phyloP scores from a whole-genome alignment of 1,140 invertebrate genomes.

The Atopsyche davidsoni region DNA sequence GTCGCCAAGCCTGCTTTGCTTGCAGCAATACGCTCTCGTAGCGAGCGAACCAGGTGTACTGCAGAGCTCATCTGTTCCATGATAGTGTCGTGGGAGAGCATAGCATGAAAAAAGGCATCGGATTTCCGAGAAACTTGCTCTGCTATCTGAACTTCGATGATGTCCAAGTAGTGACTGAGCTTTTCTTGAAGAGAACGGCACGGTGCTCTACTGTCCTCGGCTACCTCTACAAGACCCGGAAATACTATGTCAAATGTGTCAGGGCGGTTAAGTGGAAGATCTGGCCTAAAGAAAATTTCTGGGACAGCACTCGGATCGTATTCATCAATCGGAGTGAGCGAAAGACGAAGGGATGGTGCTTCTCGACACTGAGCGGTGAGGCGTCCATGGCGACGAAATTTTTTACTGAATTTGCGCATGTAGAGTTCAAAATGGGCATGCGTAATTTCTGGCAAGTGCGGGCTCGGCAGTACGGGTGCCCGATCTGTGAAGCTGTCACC shows the following conservation, averaged over 20 bases:
- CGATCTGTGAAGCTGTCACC: slow-evolving; percentile 90
- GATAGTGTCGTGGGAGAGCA: slow-evolving; percentile 91
- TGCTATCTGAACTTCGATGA: slow-evolving; percentile 92
- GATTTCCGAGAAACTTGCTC: slow-evolving; percentile 94
- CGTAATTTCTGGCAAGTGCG: slow-evolving; percentile 77
- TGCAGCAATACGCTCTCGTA: slow-evolving; percentile 62
- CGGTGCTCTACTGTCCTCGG: slow-evolving; percentile 40
- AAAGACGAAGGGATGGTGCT: slow-evolving; percentile 20
- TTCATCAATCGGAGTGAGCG: slow-evolving; percentile 34
- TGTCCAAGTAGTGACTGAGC: slow-evolving; percentile 91
- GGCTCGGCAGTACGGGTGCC: slow-evolving; percentile 65
- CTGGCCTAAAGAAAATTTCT: slow-evolving; percentile 78
- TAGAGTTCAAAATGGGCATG: slow-evolving; percentile 84
- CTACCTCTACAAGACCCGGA: slow-evolving; percentile 49
- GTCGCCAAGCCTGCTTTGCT: slow-evolving; percentile 75
- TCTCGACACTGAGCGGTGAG: slow-evolving; percentile 41
- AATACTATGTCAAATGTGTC: slow-evolving; percentile 86
- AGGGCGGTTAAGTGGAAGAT: slow-evolving; percentile 74
- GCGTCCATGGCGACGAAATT: slow-evolving; percentile 52
- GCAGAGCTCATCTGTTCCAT: slow-evolving; percentile 85
- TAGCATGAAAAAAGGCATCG: slow-evolving; percentile 93
- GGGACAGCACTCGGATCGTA: slow-evolving; percentile 59
- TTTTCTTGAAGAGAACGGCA: slow-evolving; percentile 52
- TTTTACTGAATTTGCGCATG: slow-evolving; percentile 67
- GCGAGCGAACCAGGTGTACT: slow-evolving; percentile 68